Base-by-base conservation (phyloP, 2,797 vertebrate genomes). In the Distichodus sexfasciatus region DNA sequence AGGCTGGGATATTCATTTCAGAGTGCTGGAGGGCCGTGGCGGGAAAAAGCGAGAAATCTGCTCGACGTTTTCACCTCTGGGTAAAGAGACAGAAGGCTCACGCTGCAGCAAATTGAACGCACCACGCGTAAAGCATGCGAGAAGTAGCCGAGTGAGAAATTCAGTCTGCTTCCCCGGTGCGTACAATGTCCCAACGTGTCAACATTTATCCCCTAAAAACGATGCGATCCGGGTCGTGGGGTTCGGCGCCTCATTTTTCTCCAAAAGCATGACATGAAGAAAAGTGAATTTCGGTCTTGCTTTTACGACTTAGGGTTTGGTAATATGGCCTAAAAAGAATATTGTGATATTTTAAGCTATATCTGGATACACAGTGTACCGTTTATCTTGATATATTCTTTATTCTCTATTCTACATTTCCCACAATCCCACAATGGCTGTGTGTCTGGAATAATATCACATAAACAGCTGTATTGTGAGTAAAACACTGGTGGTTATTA, bases 61-160 rank as follows among this genome's bases (percentile, higher is more conserved):
- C 76, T 64, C 69, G 68, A 72, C 69, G 61, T 43, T 47, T 47
- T 62, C 38, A 62, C 58, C 69, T 67, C 74, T 23, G 43, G 76
- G 67, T 80, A 66, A 55, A 69, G 24, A 74, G 66, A 72, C 67
- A 76, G 67, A 74, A 68, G 71, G 53, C 15, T 24, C 38, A 17
- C 54, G 65, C 68, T 40, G 72, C 19, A 28, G 41, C 71, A 58
- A 71, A 79, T 75, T 75, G 69, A 77, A 79, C 66, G 68, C 61
- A 72, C 74, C 61, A 54, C 69, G 57, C 41, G 33, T 59, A 55
- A 71, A 46, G 10, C 14, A 44, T 47, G 57, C 59, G 63, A 75
- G 68, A 74, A 19, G 68, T 63, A 76, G 61, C 72, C 63, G 73
- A 55, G 50, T 63, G 78, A 74, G 61, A 66, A 73, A 74, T 65